Percentiles rank a stretch among this genome's conserved stretches.
Conservation (phyloP, 1,140 invertebrate species). For the Eriocheir sinensis region DNA sequence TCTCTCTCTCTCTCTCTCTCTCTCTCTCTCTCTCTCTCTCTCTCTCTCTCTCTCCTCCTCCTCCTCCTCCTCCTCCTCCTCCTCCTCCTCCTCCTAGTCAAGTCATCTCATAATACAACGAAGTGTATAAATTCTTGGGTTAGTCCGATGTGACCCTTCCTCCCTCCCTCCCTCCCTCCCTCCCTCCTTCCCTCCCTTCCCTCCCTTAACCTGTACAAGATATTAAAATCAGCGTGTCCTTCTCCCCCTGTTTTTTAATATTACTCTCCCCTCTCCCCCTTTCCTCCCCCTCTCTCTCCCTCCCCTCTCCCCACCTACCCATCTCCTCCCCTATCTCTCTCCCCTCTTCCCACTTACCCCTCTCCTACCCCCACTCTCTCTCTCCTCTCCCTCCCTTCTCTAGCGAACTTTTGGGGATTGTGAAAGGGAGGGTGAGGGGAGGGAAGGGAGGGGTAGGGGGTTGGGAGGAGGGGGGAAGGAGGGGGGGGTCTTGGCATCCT, state of each 20-base stretch:
- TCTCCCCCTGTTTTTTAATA: background rate
- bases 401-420: background rate
- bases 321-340: too few species aligned
- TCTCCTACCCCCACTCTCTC: too few species aligned
- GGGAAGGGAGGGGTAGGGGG: background rate
- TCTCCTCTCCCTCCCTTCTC: background rate
- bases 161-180: background rate
- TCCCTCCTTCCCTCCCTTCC: too few species aligned
- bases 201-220: background rate
- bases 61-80: background rate
- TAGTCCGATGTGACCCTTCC: background rate
- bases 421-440: background rate
- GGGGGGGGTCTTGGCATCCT: conserved; percentile 2
- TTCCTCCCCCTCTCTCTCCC: background rate
- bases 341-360: conserved; percentile 1
- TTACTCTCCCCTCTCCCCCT: too few species aligned
- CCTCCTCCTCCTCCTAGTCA: background rate
- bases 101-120: background rate
- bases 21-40: background rate
- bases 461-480: background rate
- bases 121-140: conserved; percentile 27
- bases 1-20: background rate
- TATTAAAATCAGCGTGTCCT: conserved; percentile 68
- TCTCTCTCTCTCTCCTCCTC: background rate
- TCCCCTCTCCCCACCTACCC: too few species aligned